Evolutionary conservation across 2,113 vertebrate species (phyloP).

Genomic region (Ageneiosus marmoratus): DNA sequence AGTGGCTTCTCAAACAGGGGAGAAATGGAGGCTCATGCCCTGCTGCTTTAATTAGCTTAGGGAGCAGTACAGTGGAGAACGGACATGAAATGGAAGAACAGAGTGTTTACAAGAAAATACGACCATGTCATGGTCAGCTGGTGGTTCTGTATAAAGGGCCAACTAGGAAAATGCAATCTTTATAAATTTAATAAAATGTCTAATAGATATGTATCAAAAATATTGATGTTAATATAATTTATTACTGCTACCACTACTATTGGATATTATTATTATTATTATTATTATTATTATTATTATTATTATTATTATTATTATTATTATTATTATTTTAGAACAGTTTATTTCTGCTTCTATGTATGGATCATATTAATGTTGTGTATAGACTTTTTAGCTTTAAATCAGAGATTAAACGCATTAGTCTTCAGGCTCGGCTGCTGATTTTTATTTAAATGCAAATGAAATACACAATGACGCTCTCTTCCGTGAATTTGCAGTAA

Average conservation of each 20-base stretch:
- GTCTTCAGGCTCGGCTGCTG: constrained; percentile 9
- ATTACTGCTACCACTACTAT: not conserved
- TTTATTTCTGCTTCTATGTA: not conserved
- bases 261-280: not conserved
- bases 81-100: constrained; percentile 14
- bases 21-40: constrained; percentile 58
- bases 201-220: not conserved
- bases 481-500: constrained; percentile 14
- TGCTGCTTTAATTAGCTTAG: constrained; percentile 78
- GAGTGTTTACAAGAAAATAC: constrained; percentile 1
- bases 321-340: too few species aligned
- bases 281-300: not conserved
- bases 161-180: not conserved
- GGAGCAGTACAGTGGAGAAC: constrained; percentile 68
- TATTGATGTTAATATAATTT: not conserved
- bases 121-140: not conserved
- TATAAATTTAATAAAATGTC: not conserved
- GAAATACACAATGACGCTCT: constrained; percentile 18
- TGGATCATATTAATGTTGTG: not conserved
- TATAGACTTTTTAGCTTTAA: not conserved
- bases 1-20: constrained; percentile 28
- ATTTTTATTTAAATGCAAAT: constrained; percentile 48
- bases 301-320: not conserved
- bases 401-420: constrained; percentile 21
- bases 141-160: not conserved